Evolutionary conservation across 2,888 invertebrate species (phyloP), one percentile per base, ranked within the genome.

Genomic region (Ametastegia equiseti): DNA sequence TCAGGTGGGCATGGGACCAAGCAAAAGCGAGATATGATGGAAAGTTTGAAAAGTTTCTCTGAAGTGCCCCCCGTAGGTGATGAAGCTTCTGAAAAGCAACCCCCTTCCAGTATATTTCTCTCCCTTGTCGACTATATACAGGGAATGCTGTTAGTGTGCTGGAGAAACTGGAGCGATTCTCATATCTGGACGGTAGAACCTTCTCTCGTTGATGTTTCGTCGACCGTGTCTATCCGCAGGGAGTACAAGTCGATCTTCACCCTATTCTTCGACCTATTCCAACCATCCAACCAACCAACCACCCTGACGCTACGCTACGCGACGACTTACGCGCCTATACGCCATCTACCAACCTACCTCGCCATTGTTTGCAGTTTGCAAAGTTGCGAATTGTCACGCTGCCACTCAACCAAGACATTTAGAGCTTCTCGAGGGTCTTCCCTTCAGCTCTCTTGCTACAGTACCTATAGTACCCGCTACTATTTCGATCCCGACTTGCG

Each of bases 21-120:
- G 84, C n/a, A 47, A 15, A 42, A 23, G 13, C 15, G 77, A 50
- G 39, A 19, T 23, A 65, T n/a, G 69, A 80, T 50, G 67, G 33
- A 80, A 33, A 54, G 36, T 81, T 83, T 83, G 84, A 80, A 85
- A 85, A 83, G 84, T 82, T 78, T 63, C n/a, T n/a, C n/a, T n/a
- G n/a, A n/a, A 50, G 80, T 75, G 80, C 83, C n/a, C n/a, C n/a
- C n/a, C 57, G 82, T 77, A 83, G 83, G 84, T 84, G 85, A 84
- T 83, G 84, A 83, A 82, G 84, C 84, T 84, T 84, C 85, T 85
- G 67, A 73, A 82, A 81, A 23, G n/a, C n/a, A n/a, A 19, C 23
- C 23, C 19, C 23, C 39, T 67, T 19, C 11, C 19, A 1, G 3
- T 15, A 71, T 27, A 71, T 45, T 71, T 71, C 47, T 71, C n/a